Evolutionary conservation across 2,888 invertebrate genomes (phyloP).

Genomic region (Priocnemis perturbator): DNA sequence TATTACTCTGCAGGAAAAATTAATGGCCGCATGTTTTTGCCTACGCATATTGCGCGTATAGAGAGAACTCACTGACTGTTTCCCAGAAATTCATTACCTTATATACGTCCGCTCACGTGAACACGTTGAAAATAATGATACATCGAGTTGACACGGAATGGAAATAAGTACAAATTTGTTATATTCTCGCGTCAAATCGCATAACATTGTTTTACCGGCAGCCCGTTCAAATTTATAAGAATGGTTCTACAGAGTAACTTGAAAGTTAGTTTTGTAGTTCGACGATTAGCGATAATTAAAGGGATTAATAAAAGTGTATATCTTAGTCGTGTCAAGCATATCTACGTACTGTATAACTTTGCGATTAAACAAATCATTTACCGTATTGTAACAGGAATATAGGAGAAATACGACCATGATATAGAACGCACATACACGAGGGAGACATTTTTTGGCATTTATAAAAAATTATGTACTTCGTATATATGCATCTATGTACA

Average conservation of each 20-base stretch:
- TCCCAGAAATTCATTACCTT: background rate
- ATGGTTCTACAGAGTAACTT: background rate
- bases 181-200: no score
- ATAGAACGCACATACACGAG: conserved; percentile 18
- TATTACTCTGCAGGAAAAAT: conserved; percentile 34
- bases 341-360: conserved; percentile 28
- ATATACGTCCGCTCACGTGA: no score
- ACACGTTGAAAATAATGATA: no score
- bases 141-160: no score
- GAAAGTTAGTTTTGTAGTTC: conserved; percentile 1
- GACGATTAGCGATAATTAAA: background rate
- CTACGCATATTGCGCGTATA: conserved; percentile 24
- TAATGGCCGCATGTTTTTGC: conserved; percentile 4
- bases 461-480: conserved; percentile 10
- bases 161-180: no score
- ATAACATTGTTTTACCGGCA: no score
- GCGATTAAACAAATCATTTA: conserved; percentile 13
- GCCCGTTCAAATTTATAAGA: no score
- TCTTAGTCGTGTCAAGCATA: conserved; percentile 35
- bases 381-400: background rate
- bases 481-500: background rate
- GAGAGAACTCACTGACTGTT: conserved; percentile 29
- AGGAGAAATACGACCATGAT: conserved; percentile 12
- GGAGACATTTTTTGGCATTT: background rate
- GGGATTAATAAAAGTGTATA: conserved; percentile 13